phyloP scores from a whole-genome alignment of 2,797 vertebrate genomes.

The Acridotheres tristis region DNA sequence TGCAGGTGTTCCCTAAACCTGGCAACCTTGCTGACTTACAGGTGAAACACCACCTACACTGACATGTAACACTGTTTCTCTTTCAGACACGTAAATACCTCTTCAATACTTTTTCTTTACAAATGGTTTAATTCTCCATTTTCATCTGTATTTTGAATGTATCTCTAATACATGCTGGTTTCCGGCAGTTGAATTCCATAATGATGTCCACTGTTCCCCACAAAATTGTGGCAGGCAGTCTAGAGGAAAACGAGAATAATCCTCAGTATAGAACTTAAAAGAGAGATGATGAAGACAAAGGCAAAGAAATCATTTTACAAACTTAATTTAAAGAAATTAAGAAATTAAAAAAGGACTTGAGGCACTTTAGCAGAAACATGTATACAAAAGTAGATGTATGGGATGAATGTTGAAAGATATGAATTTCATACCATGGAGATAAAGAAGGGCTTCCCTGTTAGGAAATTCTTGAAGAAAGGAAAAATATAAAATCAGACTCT shows the following conservation, averaged over 20 bases:
- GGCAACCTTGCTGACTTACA: background rate
- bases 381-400: background rate
- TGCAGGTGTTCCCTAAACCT: background rate
- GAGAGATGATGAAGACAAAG: constrained; percentile 25
- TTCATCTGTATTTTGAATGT: background rate
- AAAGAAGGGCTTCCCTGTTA: background rate
- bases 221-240: background rate
- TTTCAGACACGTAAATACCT: background rate
- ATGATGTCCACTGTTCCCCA: background rate
- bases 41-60: background rate
- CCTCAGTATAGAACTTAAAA: background rate
- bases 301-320: background rate
- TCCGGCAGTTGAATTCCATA: constrained; percentile 1
- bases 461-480: background rate
- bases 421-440: background rate
- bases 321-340: background rate
- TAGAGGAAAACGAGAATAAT: constrained; percentile 15
- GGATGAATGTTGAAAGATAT: background rate
- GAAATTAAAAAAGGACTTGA: constrained; percentile 27
- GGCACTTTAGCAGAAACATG: background rate
- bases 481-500: background rate
- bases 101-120: background rate
- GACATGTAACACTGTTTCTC: background rate
- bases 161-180: background rate
- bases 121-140: background rate